Evolutionary conservation across 1,140 invertebrate species (phyloP).

Genomic region (Adelges cooleyi): DNA sequence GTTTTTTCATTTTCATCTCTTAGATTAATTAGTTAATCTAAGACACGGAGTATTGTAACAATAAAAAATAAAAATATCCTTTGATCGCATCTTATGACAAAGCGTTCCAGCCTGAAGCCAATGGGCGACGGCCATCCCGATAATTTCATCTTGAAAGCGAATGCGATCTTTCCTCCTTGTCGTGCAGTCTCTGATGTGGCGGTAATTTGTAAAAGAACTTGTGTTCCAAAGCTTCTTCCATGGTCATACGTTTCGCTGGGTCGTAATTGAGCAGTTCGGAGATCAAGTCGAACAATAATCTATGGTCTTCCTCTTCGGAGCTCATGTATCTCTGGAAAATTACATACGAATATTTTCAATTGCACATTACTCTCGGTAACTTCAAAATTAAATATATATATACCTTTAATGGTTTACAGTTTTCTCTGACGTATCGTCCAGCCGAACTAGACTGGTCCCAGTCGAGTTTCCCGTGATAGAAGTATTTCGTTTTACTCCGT

Average conservation of each 20-base stretch:
- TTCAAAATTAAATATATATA: constrained; percentile 42
- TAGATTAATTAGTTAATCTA: neutral
- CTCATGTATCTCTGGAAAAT: constrained; percentile 76
- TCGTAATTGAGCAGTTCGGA: constrained; percentile 95
- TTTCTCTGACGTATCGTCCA: constrained; percentile 93
- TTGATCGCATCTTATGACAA: neutral
- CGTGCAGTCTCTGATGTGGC: constrained; percentile 53
- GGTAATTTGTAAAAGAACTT: constrained; percentile 84
- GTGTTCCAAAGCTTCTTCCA: constrained; percentile 81
- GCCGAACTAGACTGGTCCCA: constrained; percentile 91
- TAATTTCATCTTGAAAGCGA: constrained; percentile 47
- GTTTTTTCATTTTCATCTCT: neutral
- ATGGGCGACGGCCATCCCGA: neutral
- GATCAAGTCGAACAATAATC: constrained; percentile 87
- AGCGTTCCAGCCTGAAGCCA: neutral
- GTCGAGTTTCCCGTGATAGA: constrained; percentile 84
- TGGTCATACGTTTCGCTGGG: constrained; percentile 73
- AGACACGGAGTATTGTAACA: neutral
- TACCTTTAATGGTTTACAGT: constrained; percentile 90
- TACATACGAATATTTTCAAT: constrained; percentile 2
- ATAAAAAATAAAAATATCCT: neutral
- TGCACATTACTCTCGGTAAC: neutral
- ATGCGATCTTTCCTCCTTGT: constrained; percentile 47
- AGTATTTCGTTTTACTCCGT: constrained; percentile 96
- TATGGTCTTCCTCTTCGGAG: constrained; percentile 78